Evolutionary conservation across 2,113 vertebrate genomes (phyloP).

Genomic region (Anseranas semipalmata): DNA sequence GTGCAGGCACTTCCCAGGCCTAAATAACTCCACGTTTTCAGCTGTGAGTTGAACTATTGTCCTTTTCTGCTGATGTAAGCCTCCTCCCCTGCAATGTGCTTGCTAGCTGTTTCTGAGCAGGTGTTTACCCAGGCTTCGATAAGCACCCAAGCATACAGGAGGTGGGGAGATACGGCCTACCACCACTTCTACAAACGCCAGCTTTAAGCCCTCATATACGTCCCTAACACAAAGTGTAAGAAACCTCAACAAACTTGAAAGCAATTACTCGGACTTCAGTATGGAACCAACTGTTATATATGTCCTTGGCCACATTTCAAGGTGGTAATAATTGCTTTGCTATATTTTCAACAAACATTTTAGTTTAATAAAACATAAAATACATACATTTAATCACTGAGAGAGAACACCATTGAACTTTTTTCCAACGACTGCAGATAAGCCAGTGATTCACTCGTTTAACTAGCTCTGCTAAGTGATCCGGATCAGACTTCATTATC

Average conservation of each 20-base stretch:
- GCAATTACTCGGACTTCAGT: background rate
- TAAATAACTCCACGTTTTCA: background rate
- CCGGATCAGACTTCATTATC: constrained; percentile 98
- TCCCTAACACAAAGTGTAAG: background rate
- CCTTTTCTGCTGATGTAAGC: background rate
- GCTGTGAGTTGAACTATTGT: background rate
- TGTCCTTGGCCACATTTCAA: background rate
- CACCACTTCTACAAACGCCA: background rate
- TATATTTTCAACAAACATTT: background rate
- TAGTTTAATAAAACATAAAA: background rate
- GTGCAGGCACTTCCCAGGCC: background rate
- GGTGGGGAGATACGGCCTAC: no score
- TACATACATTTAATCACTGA: constrained; percentile 95
- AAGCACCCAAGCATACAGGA: background rate
- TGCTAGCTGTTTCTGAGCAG: background rate
- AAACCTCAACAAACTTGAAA: background rate
- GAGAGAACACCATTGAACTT: constrained; percentile 94
- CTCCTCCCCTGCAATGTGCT: background rate
- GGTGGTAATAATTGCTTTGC: background rate
- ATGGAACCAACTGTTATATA: background rate
- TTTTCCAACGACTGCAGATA: constrained; percentile 98
- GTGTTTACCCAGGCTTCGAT: background rate
- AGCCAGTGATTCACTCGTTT: constrained; percentile 96
- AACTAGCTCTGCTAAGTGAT: constrained; percentile 94
- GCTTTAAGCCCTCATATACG: background rate